Conservation (phyloP, 35 echinoderm and acorn worm species). For the Apostichopus japonicus region DNA sequence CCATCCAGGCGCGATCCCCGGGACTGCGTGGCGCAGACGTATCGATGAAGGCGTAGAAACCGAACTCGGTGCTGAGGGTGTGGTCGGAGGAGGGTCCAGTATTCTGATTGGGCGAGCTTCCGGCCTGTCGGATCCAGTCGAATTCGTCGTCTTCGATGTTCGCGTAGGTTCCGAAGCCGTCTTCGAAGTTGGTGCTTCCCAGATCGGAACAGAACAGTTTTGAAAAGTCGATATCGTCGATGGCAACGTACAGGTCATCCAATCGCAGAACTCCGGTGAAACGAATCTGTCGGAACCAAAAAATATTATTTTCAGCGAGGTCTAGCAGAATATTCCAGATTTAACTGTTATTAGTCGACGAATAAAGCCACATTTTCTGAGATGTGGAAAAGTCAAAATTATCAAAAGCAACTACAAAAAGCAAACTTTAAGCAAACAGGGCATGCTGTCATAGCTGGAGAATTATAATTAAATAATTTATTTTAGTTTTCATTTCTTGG, state of each 20-base stretch:
- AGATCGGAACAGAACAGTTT: constrained; percentile 20
- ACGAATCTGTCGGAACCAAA: neutral
- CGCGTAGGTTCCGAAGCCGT: constrained; percentile 22
- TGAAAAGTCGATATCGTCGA: constrained; percentile 36
- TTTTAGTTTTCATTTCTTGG: no score
- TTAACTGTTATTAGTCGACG: no score
- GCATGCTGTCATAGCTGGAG: no score
- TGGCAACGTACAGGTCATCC: constrained; percentile 34
- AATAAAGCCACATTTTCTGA: no score
- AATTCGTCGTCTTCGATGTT: constrained; percentile 39
- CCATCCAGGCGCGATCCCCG: constrained; percentile 58
- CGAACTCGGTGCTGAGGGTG: constrained; percentile 70
- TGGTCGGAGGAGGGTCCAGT: constrained; percentile 80
- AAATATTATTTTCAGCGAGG: no score
- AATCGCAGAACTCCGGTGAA: constrained; percentile 18
- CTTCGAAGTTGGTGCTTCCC: constrained; percentile 30
- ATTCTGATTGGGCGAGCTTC: constrained; percentile 27
- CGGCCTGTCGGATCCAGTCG: constrained; percentile 42
- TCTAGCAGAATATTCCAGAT: no score
- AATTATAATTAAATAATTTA: no score
- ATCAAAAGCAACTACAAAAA: no score
- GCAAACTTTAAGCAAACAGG: no score
- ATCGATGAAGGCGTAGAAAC: constrained; percentile 87
- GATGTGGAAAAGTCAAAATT: no score
- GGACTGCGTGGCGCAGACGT: constrained; percentile 48